Evolutionary conservation across 2,888 invertebrate species (phyloP), one percentile per base, ranked within the genome.

Genomic region (Epistrophe grossulariae): DNA sequence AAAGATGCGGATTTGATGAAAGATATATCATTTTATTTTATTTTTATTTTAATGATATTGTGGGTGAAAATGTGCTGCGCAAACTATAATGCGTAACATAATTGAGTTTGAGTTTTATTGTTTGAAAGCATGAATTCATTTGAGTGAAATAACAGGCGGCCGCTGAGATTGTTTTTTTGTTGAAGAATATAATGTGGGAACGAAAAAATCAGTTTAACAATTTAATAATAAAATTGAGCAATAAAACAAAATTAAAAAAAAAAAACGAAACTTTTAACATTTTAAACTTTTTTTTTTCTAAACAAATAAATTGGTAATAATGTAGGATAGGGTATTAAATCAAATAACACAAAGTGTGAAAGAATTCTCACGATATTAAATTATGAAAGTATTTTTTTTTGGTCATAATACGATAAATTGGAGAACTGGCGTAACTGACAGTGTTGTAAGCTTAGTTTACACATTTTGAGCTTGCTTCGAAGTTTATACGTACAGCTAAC

Each of bases 11-110:
- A 35, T 35, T 35, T 35, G 35, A 35, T 35, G 35, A 35, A 35
- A 31, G 28, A 45, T 43, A n/a, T 59, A 1, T 45, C n/a, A n/a
- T 57, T 31, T 31, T 6, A 10, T 28, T 28, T 28, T 13, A 4
- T 55, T 55, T 55, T 19, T 31, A 17, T 31, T 66, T 48, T 66
- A 10, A 43, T 45, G 17, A 31, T 48, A 31, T 66, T 66, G 64
- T 66, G 64, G 64, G 64, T 66, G 64, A 66, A 66, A 48, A 48
- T 66, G 10, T 45, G 45, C n/a, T 64, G 28, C n/a, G 9, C 64
- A 66, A 66, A 31, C 28, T 31, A 7, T 45, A 24, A 52, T 52
- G 64, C 64, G 64, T 66, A 66, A 66, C 64, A 31, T 31, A 66
- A 66, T n/a, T 24, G 24, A 38, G 24, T 11, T 66, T 60, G 5